phyloP scores from a whole-genome alignment of 1,140 invertebrate genomes.

The Thrips palmi region DNA sequence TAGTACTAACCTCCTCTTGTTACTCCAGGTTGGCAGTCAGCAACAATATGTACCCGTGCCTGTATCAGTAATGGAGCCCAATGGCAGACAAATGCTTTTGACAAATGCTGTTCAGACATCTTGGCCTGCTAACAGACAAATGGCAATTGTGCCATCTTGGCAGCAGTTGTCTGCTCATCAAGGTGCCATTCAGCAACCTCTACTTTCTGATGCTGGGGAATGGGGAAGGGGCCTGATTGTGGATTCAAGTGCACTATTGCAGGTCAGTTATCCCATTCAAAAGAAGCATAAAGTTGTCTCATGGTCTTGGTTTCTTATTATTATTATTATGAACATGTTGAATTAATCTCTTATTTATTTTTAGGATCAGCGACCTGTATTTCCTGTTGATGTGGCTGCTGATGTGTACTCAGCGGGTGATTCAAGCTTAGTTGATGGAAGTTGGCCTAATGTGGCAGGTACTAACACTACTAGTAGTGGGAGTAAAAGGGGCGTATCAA shows the following conservation, averaged over 20 bases:
- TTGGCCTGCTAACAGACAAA: slow-evolving; percentile 58
- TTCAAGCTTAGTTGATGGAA: no score
- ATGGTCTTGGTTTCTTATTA: no score
- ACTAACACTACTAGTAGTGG: no score
- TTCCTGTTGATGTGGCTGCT: slow-evolving; percentile 17
- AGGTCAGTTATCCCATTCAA: slow-evolving; percentile 25
- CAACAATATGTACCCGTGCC: slow-evolving; percentile 67
- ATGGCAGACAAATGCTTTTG: slow-evolving; percentile 42
- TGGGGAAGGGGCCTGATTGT: slow-evolving; percentile 65
- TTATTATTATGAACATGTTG: not conserved
- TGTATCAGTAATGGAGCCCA: slow-evolving; percentile 74
- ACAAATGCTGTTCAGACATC: slow-evolving; percentile 57
- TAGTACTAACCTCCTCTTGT: not conserved
- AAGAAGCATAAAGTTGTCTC: no score
- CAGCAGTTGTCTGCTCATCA: slow-evolving; percentile 56
- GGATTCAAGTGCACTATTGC: slow-evolving; percentile 52
- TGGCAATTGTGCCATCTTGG: slow-evolving; percentile 76
- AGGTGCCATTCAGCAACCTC: slow-evolving; percentile 48
- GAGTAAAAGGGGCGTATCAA: no score
- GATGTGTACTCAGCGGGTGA: no score
- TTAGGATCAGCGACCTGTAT: slow-evolving; percentile 35
- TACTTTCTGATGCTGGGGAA: slow-evolving; percentile 42
- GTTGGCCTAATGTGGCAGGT: no score
- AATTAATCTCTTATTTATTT: slow-evolving; percentile 22
- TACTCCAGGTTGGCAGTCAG: slow-evolving; percentile 30